A percentile compares a stretch with the other conserved stretches of the same genome.
These are phyloP conservation scores for Trachops cirrhosus DNA, from an alignment of 2,797 vertebrate species.

Conservation along the genomic window DNA sequence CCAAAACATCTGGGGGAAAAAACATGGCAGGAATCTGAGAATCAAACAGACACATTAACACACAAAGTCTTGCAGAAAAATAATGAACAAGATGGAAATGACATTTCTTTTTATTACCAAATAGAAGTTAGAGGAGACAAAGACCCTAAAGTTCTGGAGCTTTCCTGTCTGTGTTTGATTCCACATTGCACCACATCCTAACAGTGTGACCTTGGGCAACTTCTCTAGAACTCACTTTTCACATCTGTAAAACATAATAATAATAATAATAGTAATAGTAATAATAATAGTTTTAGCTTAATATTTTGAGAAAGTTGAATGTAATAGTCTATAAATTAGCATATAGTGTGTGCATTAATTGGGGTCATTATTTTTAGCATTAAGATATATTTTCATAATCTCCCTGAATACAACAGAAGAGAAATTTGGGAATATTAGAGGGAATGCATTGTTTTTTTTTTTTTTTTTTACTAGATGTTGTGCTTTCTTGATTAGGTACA, in stretches of 20 bases:
- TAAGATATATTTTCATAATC: background rate
- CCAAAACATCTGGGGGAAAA: background rate
- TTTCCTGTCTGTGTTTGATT: background rate
- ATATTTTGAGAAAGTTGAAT: background rate
- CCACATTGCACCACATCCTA: background rate
- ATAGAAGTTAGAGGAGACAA: background rate
- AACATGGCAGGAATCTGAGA: background rate
- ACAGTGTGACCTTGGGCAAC: background rate
- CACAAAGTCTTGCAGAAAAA: background rate
- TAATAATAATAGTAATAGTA: background rate
- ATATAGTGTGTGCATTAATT: background rate
- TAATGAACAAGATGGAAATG: fast-evolving
- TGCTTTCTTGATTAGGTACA: background rate
- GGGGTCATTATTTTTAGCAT: background rate
- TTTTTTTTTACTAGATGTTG: background rate
- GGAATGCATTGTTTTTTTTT: background rate
- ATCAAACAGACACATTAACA: background rate
- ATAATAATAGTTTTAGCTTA: background rate
- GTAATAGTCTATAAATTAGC: background rate
- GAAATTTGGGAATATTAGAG: too few species aligned
- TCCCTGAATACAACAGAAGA: background rate
- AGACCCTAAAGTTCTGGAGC: background rate
- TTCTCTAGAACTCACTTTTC: background rate
- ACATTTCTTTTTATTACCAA: background rate
- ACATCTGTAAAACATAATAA: background rate